Base-by-base conservation (phyloP, 2,113 vertebrate species). In the Todiramphus chloris region DNA sequence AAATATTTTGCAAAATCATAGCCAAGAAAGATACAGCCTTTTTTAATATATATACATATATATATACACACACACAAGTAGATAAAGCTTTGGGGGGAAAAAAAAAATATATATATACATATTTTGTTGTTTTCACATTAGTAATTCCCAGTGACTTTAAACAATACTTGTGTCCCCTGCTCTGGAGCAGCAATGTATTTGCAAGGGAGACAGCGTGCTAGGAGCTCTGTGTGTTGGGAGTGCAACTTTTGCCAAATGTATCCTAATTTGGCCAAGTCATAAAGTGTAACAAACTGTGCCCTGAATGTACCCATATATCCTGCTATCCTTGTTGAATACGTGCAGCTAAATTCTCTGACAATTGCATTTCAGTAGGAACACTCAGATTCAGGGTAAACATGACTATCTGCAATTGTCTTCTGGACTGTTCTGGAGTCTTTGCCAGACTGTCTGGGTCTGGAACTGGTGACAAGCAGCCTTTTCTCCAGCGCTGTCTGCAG, bases 391-490 rank as follows among this genome's bases (percentile, higher is more conserved):
- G 12, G 10, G 17, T 10, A 35, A 82, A 63, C n/a, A 27, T 0
- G 0, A 50, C 8, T 12, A 73, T 18, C n/a, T 70, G 41, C 59
- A 37, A 0, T 70, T 74, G 44, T 62, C 67, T 68, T 94, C 64
- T 62, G 35, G 64, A 25, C 33, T 62, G 41, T 82, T 58, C 30
- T 25, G 4, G 6, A 35, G 6, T 74, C 56, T 87, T 87, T 87
- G 74, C 44, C 64, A 87, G 27, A 33, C 18, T 72, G 41, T 83
- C 56, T 70, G 56, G 17, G 9, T 33, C 72, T 95, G 63, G 59
- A 96, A 89, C 16, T 2, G 2, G 55, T 51, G 67, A 73, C 39
- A 86, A 90, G 72, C 56, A 80, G 33, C 33, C 68, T 96, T 90
- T 92, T 62, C 59, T 77, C 18, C 11, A 1, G 14, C 53, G 73